Conservation (phyloP, 2,113 vertebrate species). For the Ceyx cyanopectus region DNA sequence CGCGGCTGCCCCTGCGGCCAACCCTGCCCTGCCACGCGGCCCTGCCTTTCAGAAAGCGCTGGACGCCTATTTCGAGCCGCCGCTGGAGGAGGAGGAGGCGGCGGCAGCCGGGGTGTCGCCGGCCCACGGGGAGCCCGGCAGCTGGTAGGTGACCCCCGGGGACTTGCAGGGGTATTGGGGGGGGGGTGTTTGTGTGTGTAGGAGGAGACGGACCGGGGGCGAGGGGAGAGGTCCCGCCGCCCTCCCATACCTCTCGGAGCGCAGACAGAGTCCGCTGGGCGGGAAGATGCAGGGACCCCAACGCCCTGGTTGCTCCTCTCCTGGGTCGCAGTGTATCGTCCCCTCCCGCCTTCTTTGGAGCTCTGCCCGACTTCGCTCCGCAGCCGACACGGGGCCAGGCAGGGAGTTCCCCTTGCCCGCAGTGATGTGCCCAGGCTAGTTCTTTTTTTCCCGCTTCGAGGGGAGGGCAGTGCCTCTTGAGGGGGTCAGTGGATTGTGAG, state of each 20-base stretch:
- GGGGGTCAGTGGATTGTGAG: background rate
- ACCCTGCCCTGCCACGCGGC: background rate
- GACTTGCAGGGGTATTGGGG: too few species aligned
- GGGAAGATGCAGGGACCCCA: too few species aligned
- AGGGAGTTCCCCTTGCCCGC: accelerated
- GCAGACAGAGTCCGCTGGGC: too few species aligned
- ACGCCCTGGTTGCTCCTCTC: too few species aligned
- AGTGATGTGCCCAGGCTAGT: accelerated
- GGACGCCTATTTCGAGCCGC: slow-evolving; percentile 75
- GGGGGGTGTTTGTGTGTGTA: background rate
- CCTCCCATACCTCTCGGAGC: too few species aligned
- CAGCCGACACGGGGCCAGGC: accelerated
- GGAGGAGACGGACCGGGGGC: background rate
- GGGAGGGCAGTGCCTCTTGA: background rate
- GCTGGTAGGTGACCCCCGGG: slow-evolving; percentile 53
- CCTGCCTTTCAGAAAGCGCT: slow-evolving; percentile 77
- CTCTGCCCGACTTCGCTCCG: accelerated
- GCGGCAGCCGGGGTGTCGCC: background rate
- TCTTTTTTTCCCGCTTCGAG: background rate
- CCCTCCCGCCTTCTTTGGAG: accelerated
- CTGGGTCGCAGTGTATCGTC: too few species aligned
- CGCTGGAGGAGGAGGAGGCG: background rate
- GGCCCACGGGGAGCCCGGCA: background rate
- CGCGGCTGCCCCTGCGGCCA: background rate
- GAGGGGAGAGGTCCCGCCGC: too few species aligned